Percentiles rank a stretch among this genome's conserved stretches.
Evolutionary conservation across 1,140 invertebrate genomes (phyloP).

Genomic region (Heterodera schachtii): DNA sequence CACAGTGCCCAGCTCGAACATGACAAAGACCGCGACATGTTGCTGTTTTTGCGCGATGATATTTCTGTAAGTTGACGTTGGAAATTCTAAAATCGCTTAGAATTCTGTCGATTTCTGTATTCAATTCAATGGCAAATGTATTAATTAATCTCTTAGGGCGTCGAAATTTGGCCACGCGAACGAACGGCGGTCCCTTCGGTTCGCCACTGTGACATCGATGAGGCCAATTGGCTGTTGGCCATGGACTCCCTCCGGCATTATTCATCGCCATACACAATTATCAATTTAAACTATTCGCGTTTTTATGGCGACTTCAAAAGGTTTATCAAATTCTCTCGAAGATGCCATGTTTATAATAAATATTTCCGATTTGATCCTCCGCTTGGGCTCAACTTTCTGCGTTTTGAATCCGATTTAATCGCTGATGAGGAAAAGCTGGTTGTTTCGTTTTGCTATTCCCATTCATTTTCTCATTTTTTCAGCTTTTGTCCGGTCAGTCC

Average conservation of each 20-base stretch:
- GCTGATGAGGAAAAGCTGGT: slow-evolving; percentile 46
- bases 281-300: slow-evolving; percentile 48
- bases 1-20: slow-evolving; percentile 51
- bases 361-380: slow-evolving; percentile 23
- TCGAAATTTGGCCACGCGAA: slow-evolving; percentile 39
- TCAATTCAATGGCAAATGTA: too few relatives aligned
- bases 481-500: slow-evolving; percentile 27
- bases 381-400: slow-evolving; percentile 24
- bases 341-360: neutral
- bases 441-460: neutral
- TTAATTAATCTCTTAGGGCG: neutral
- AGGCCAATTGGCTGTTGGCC: slow-evolving; percentile 43
- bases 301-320: slow-evolving; percentile 56
- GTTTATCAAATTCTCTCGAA: slow-evolving; percentile 15
- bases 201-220: slow-evolving; percentile 25
- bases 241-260: slow-evolving; percentile 46
- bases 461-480: slow-evolving; percentile 22
- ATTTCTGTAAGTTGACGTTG: slow-evolving; percentile 34
- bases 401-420: slow-evolving; percentile 44
- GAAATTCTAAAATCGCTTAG: too few relatives aligned
- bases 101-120: too few relatives aligned
- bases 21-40: slow-evolving; percentile 45
- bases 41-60: slow-evolving; percentile 52
- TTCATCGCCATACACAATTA: slow-evolving; percentile 46
- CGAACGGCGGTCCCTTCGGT: slow-evolving; percentile 44